These are phyloP conservation scores for Cheilosia pagana DNA, from an alignment of 2,888 invertebrate species.

Conservation along the genomic window DNA sequence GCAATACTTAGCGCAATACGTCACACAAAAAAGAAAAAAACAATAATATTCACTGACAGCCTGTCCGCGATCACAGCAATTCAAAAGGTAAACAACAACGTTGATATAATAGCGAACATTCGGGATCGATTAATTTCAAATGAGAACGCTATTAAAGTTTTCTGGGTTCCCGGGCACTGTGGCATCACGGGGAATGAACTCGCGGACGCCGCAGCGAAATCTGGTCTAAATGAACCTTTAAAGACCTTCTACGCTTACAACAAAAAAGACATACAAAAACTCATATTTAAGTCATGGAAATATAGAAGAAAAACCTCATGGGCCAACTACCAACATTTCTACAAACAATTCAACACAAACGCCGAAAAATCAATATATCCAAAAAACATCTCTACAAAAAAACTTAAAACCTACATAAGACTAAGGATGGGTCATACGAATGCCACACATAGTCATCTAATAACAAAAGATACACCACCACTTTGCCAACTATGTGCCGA, in stretches of 20 bases:
- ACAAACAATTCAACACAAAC: not conserved
- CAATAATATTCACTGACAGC: not conserved
- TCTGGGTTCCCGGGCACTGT: not conserved
- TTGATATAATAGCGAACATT: not conserved
- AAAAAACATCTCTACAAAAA: not conserved
- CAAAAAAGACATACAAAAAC: not conserved
- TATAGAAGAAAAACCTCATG: not conserved
- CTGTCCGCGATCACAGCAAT: not conserved
- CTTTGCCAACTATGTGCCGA: no score
- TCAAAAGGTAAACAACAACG: constrained; percentile 9
- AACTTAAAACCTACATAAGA: no score
- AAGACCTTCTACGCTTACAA: not conserved
- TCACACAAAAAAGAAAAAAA: not conserved
- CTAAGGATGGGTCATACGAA: no score
- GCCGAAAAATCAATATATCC: not conserved
- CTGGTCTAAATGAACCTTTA: constrained; percentile 1
- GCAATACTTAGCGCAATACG: constrained; percentile 17
- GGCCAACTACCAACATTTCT: not conserved
- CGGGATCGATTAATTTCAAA: constrained; percentile 20
- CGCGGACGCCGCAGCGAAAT: no score
- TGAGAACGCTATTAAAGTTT: constrained; percentile 2
- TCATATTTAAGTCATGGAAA: not conserved
- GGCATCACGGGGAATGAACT: no score
- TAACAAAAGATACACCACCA: no score
- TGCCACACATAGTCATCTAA: no score